phyloP scores from a whole-genome alignment of 2,113 vertebrate species.

The Myiozetetes cayanensis region DNA sequence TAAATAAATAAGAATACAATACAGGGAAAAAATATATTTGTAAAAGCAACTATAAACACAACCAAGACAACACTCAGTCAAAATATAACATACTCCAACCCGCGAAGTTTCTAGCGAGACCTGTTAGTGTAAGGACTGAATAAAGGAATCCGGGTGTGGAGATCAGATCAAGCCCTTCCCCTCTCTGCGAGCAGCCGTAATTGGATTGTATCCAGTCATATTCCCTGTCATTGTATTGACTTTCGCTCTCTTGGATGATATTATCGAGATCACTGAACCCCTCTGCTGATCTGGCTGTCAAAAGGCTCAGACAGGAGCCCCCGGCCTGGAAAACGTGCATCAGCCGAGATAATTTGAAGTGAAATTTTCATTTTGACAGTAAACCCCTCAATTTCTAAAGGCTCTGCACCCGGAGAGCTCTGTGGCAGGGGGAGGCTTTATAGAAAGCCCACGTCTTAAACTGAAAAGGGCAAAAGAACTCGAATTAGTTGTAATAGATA shows the following conservation, averaged over 20 bases:
- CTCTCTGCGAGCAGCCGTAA: constrained; percentile 84
- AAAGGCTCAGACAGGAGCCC: constrained; percentile 87
- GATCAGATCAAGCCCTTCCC: constrained; percentile 63
- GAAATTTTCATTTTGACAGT: constrained; percentile 96
- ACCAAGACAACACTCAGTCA: background rate
- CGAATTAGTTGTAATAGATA: constrained; percentile 99
- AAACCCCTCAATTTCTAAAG: constrained; percentile 91
- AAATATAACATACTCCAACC: background rate
- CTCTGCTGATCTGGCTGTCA: constrained; percentile 91
- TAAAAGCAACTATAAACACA: background rate
- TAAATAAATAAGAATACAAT: background rate
- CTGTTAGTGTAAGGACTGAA: constrained; percentile 55
- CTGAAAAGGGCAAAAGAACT: constrained; percentile 99
- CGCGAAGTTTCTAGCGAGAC: constrained; percentile 33
- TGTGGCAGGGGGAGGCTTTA: constrained; percentile 83
- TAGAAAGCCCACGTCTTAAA: constrained; percentile 87
- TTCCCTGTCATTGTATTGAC: constrained; percentile 94
- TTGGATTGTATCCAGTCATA: constrained; percentile 95
- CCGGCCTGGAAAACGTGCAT: constrained; percentile 87
- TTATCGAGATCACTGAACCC: constrained; percentile 92
- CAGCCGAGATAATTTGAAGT: constrained; percentile 92
- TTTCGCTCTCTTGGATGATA: constrained; percentile 88
- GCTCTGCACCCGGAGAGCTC: constrained; percentile 77
- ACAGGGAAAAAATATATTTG: too few relatives aligned
- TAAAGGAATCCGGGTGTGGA: constrained; percentile 52